These are phyloP conservation scores for Cheilosia scutellata DNA, from an alignment of 2,888 invertebrate species.

Conservation along the genomic window DNA sequence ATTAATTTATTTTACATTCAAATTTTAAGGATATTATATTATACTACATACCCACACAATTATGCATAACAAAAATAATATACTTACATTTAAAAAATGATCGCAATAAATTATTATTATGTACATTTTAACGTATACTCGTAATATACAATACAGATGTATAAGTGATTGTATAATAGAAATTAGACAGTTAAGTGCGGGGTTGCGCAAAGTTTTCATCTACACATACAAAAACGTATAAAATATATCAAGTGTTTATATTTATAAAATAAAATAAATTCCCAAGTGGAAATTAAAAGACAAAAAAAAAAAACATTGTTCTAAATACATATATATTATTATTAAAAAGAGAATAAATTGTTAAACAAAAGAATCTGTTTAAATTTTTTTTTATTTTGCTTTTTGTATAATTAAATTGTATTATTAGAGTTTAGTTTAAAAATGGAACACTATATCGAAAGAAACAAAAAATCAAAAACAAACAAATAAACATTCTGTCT, in stretches of 20 bases:
- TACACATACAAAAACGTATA: conserved; percentile 30
- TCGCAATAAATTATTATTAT: conserved; percentile 67
- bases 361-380: conserved; percentile 56
- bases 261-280: conserved; percentile 47
- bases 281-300: conserved; percentile 2
- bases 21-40: conserved; percentile 46
- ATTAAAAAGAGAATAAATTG: conserved; percentile 23
- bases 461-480: conserved; percentile 31
- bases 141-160: conserved; percentile 40
- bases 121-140: conserved; percentile 56
- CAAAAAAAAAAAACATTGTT: conserved; percentile 26
- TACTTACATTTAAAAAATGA: conserved; percentile 52
- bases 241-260: conserved; percentile 65
- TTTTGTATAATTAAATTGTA: conserved; percentile 68
- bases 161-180: conserved; percentile 65
- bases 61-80: conserved; percentile 29
- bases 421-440: conserved; percentile 69
- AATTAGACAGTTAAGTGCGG: conserved; percentile 55
- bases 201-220: conserved; percentile 59
- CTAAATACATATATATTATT: conserved; percentile 33
- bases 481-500: conserved; percentile 57
- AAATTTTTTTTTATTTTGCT: conserved; percentile 55
- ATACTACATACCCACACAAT: conserved; percentile 8
- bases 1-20: conserved; percentile 70
- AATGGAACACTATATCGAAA: conserved; percentile 54